Evolutionary conservation across 2,113 vertebrate genomes (phyloP).

Genomic region (Ascaphus truei): DNA sequence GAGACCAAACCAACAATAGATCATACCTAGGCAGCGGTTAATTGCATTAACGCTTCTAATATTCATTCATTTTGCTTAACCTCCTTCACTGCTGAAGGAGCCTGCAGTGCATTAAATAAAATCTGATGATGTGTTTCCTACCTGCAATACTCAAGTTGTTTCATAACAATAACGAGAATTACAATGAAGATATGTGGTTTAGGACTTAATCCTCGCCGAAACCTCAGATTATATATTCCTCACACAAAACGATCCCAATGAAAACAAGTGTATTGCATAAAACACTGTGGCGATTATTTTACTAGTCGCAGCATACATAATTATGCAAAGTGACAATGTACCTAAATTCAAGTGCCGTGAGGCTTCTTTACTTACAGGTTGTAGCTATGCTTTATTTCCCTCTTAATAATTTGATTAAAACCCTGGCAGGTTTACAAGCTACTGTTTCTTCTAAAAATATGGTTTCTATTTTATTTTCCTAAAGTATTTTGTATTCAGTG

Average conservation of each 20-base stretch:
- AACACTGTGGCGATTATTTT: neutral
- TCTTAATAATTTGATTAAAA: slow-evolving; percentile 10
- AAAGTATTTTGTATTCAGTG: slow-evolving; percentile 54
- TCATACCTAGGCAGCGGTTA: no score
- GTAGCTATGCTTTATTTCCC: neutral
- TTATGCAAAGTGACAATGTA: neutral
- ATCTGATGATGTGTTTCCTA: neutral
- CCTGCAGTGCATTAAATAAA: neutral
- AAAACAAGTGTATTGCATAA: neutral
- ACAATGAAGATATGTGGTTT: neutral
- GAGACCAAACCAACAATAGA: neutral
- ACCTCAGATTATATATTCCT: no score
- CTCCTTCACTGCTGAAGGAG: no score
- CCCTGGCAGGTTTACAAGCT: neutral
- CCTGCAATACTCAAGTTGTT: neutral
- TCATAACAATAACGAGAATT: neutral
- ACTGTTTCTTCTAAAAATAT: neutral
- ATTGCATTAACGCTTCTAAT: no score
- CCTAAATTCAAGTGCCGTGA: neutral
- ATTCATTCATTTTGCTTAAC: no score
- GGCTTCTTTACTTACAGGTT: neutral
- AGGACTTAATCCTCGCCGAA: neutral
- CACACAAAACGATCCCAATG: no score
- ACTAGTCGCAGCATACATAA: no score
- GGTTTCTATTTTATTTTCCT: neutral